These are phyloP conservation scores for Zosterops pallidus DNA, from an alignment of 2,113 vertebrate genomes.

Conservation along the genomic window DNA sequence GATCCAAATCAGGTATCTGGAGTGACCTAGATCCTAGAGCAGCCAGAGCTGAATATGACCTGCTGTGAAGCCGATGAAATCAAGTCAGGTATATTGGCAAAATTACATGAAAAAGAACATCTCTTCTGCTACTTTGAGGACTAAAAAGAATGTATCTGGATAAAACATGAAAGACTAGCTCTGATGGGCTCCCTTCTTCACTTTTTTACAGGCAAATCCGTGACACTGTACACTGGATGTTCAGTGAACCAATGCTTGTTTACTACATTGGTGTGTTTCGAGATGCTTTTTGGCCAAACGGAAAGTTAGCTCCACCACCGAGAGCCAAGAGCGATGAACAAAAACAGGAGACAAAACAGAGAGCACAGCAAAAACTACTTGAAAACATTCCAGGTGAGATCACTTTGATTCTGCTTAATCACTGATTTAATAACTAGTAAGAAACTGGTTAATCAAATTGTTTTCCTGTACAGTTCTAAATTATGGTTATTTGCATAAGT, in stretches of 20 bases:
- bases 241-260: conserved; percentile 95
- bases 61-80: not conserved
- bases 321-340: conserved; percentile 78
- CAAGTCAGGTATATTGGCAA: not conserved
- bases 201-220: conserved; percentile 88
- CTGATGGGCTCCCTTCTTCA: not conserved
- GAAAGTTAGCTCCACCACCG: conserved; percentile 83
- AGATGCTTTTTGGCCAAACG: conserved; percentile 94
- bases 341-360: conserved; percentile 88
- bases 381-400: conserved; percentile 95
- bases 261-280: conserved; percentile 92
- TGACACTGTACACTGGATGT: conserved; percentile 97
- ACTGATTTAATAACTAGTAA: not conserved
- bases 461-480: not conserved
- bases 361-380: conserved; percentile 94
- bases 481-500: not conserved
- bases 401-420: not conserved
- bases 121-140: not conserved
- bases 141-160: not conserved
- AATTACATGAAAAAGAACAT: not conserved
- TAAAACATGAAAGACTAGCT: not conserved
- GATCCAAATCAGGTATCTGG: not conserved
- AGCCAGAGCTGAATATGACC: not conserved
- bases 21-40: not conserved
- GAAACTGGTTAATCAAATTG: not conserved